Conservation (phyloP, 2,797 vertebrate genomes). For the Acanthurus tractus region DNA sequence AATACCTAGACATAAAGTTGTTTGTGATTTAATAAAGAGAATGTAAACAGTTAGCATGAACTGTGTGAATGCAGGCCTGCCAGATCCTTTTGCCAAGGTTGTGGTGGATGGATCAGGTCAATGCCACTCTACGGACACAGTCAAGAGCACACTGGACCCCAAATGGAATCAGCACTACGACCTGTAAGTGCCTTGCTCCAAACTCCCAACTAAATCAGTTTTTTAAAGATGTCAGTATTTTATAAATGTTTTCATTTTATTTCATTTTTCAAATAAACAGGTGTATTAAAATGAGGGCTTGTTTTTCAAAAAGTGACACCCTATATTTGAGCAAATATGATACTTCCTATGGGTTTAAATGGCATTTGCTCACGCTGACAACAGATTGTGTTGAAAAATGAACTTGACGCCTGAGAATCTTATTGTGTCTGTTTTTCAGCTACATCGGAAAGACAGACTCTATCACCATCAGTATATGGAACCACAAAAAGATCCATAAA, state of each 20-base stretch:
- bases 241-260: no score
- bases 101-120: slow-evolving; percentile 98
- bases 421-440: slow-evolving; percentile 69
- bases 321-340: not conserved
- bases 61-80: slow-evolving; percentile 86
- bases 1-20: not conserved
- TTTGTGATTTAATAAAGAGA: not conserved
- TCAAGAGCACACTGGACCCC: slow-evolving; percentile 98
- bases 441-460: slow-evolving; percentile 98
- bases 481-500: slow-evolving; percentile 99
- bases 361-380: no score
- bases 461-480: slow-evolving; percentile 99
- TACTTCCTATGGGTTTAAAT: no score
- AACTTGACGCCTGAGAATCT: not conserved
- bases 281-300: not conserved
- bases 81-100: slow-evolving; percentile 97
- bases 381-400: not conserved
- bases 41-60: not conserved
- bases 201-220: not conserved
- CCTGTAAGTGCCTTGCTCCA: slow-evolving; percentile 88
- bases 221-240: not conserved
- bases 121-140: slow-evolving; percentile 99
- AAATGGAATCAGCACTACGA: slow-evolving; percentile 99
- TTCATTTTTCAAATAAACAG: no score
- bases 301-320: not conserved